Base-by-base conservation (phyloP, 2,797 vertebrate genomes). In the Phoeniculus purpureus region DNA sequence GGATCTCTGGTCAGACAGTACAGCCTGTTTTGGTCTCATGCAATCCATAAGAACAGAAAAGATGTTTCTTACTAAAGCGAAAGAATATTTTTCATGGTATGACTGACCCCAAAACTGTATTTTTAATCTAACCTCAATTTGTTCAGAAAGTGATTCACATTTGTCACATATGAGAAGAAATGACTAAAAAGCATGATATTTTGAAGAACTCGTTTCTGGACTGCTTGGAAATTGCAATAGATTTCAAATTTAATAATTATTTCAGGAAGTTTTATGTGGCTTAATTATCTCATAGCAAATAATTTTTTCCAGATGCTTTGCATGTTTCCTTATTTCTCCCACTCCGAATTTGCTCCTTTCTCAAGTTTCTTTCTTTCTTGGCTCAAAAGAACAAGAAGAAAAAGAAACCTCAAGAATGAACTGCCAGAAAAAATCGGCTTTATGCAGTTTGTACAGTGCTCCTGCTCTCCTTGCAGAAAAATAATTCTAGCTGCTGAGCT, bases 291-390 rank as follows among this genome's bases (percentile, higher is more conserved):
- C 94, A 94, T 87, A 94, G 64, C 92, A 92, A 81, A 70, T 94
- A 95, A 94, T 95, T 90, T 91, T 93, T 96, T 96, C 94, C 95
- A 96, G 95, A 95, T 96, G 94, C 77, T 91, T 91, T 89, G 76
- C 73, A 65, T 75, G 85, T 89, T 78, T 89, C 72, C 90, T 72
- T 87, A 54, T 74, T 93, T 89, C 89, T 91, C 85, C 59, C 70
- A 83, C 81, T 94, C 92, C 64, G 37, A 78, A 26, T 70, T 91
- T 81, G 23, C 76, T 92, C 83, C 45, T 78, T 87, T 92, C 89
- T 95, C 92, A 83, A 93, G 47, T 94, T 92, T 85, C 81, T 88
- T 90, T 81, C 85, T 71, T 90, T 93, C 59, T 92, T 94, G 80
- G 85, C 93, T 87, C 84, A 56, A 78, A 68, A 92, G 67, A 65